Evolutionary conservation across 2,888 invertebrate species (phyloP), one percentile per base, ranked within the genome.

Genomic region (Branchipolynoe longqiensis): DNA sequence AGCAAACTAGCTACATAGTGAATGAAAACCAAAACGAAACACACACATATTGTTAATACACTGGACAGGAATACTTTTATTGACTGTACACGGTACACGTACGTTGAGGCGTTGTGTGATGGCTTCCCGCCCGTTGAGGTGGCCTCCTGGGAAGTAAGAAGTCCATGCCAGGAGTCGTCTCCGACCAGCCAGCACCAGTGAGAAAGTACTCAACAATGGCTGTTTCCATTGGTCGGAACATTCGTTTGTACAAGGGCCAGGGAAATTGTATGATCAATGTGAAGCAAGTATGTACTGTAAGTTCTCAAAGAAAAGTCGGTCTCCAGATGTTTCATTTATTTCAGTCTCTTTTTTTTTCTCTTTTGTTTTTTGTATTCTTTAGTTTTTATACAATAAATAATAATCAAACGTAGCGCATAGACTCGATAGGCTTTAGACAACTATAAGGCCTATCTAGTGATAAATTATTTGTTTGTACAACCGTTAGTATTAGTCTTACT

Each of bases 31-130:
- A 48, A 18, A 8, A 48, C 48, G 18, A 8, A 48, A 48, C 48
- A 12, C 48, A 48, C 8, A 25, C 31, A 62, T 62, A 28, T 28
- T 78, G 78, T 78, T 78, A 78, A 78, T 78, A 41, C 78, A 78
- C 78, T 78, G 78, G 78, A 78, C 78, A 78, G 78, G 54, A 78
- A 78, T 78, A 78, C 78, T 78, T 78, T 78, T 78, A 78, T 78
- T 78, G 78, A 78, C 78, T 78, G 78, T 78, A 78, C 78, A 78
- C 78, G 54, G 41, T 78, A 78, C 78, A 78, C 41, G 28, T 41
- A 78, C 18, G 3, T 69, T 78, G 78, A 78, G 78, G 78, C 78
- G 41, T 28, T 78, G 78, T 78, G 78, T 78, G 78, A 28, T 78
- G 78, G 78, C 78, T 54, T 78, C 78, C 48, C 38, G 18, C 6